Base-by-base conservation (phyloP, 2,113 vertebrate species). In the Mobula birostris region DNA sequence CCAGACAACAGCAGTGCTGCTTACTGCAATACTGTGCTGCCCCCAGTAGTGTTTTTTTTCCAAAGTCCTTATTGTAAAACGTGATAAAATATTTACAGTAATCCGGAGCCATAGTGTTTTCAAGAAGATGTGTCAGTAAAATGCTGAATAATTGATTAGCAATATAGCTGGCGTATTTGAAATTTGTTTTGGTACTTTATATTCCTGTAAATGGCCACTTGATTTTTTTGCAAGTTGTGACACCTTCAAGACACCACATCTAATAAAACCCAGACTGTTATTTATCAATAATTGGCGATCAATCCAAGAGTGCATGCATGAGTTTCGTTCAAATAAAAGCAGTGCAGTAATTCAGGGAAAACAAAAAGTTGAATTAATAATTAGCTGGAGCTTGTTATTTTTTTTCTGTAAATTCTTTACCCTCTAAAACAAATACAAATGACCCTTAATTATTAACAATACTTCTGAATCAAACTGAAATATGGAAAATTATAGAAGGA, bases 51-150 rank as follows among this genome's bases (percentile, higher is more conserved):
- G 12, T 40, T 70, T 70, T 70, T 70, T 8, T 63, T 70, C 40
- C 17, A 17, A 70, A 40, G 32, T 24, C 88, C 32, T n/a, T 40
- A 70, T 40, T 70, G 66, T 70, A 36, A 24, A 91, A 91, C 29
- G 32, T 19, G 32, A 70, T 40, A 21, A 68, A 93, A 70, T 93
- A 48, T 72, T 93, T 40, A 90, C 85, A 40, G 68, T 48, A 72
- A 48, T 93, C 66, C 40, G 90, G n/a, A 72, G 88, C 32, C 36
- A 48, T 68, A 70, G 88, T 70, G 32, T 24, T 91, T 88, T 91
- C 32, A 40, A 36, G 66, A 91, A 36, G n/a, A 68, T 61, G 58
- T 88, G 61, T 19, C 61, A 90, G 68, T 66, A 32, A 14, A 85
- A 88, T 63, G 83, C 61, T 88, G 27, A 88, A 15, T 88, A 88